A percentile compares a stretch with the other conserved stretches of the same genome.
Conservation (phyloP, 1,140 invertebrate genomes). For the Argopecten irradians region DNA sequence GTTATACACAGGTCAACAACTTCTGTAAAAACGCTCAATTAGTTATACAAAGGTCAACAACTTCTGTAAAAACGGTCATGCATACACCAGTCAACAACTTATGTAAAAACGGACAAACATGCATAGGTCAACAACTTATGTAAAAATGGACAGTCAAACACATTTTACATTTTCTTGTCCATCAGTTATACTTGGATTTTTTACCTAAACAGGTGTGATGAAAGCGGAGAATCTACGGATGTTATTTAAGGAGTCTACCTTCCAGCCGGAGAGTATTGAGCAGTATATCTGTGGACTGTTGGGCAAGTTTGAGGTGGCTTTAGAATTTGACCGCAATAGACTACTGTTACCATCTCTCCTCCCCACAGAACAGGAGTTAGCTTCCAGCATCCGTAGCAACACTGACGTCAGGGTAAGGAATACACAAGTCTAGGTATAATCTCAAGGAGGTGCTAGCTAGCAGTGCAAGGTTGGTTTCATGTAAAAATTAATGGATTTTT, state of each 20-base stretch:
- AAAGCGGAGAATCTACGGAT: conserved; percentile 94
- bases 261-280: conserved; percentile 68
- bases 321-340: conserved; percentile 96
- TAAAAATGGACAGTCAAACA: not conserved
- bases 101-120: conserved; percentile 99
- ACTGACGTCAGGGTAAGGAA: conserved; percentile 54
- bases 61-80: conserved; percentile 99
- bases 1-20: no score
- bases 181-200: conserved; percentile 32
- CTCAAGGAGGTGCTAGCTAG: no score
- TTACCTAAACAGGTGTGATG: conserved; percentile 86
- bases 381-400: conserved; percentile 46
- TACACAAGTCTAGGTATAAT: not conserved
- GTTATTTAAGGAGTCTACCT: conserved; percentile 85
- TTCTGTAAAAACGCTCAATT: no score
- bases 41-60: no score
- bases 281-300: conserved; percentile 79
- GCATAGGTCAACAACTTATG: no score
- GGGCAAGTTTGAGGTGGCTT: conserved; percentile 98
- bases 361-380: conserved; percentile 81
- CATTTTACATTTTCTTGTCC: no score
- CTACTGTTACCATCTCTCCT: conserved; percentile 94
- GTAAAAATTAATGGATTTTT: no score
- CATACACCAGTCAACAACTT: no score
- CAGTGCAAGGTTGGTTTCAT: no score